Evolutionary conservation across 1,140 invertebrate species (phyloP), one percentile per base, ranked within the genome.

Genomic region (Carcinoscorpius rotundicauda): DNA sequence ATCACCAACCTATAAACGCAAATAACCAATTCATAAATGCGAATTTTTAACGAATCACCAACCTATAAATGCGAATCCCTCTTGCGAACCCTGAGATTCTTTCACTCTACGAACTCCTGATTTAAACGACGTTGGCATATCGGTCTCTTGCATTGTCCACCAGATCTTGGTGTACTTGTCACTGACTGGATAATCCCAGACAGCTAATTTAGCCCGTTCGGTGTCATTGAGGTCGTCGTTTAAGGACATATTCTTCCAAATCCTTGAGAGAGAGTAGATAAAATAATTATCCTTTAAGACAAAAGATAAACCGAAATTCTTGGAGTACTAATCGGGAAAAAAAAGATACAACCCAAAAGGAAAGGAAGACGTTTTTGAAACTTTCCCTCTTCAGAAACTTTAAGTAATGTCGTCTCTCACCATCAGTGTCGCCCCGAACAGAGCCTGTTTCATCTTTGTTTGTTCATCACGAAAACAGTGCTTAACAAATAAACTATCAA

Each of bases 101-200:
- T 73, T 71, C 0, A 98, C 91, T 67, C 91, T 81, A 9, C 81
- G 77, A 0, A 97, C 73, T 0, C 92, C 94, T 63, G 89, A 86
- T 0, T 90, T 84, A 5, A 87, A 80, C 3, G 80, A 83, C 11
- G 81, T 79, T 0, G 95, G 94, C 48, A 97, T 82, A 0, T 80
- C 82, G 0, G 91, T 87, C 70, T 95, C 91, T 72, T 89, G 85
- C 93, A 98, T 98, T 0, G 91, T 91, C 75, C 95, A 88, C 87
- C 93, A 97, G 85, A 99, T 96, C 77, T 98, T 98, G 2, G 93
- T 97, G 76, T 95, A 99, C 72, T 96, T 98, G 76, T 98, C 94
- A 71, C 91, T 94, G 0, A 97, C 93, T 0, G 96, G 96, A 77
- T 98, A 99, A 76, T 98, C 95, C 95, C 95, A 99, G 0, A 98